Evolutionary conservation across 2,113 vertebrate genomes (phyloP).

Genomic region (Cavia aperea): DNA sequence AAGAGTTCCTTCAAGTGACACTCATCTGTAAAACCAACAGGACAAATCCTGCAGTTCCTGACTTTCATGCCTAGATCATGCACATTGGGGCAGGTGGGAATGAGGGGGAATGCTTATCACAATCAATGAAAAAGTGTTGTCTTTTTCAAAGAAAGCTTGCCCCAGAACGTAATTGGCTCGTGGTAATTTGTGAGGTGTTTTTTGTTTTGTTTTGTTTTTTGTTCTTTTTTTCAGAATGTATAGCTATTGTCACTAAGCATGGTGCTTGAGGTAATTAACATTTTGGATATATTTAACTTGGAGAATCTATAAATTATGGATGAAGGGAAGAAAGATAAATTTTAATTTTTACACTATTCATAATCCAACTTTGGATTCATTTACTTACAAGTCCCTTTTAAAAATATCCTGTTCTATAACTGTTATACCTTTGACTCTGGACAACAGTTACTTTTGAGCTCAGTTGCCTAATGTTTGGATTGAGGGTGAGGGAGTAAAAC

Average conservation of each 20-base stretch:
- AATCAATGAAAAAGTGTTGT: not conserved
- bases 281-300: slow-evolving; percentile 24
- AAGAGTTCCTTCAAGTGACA: not conserved
- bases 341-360: not conserved
- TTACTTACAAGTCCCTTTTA: not conserved
- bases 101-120: not conserved
- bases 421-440: not conserved
- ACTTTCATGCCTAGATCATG: not conserved
- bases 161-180: slow-evolving; percentile 6
- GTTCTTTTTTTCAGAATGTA: not conserved
- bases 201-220: no score
- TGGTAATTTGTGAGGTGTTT: not conserved
- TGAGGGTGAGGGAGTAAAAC: not conserved
- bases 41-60: not conserved
- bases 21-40: not conserved
- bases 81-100: not conserved
- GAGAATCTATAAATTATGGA: not conserved
- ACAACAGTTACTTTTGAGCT: not conserved
- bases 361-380: not conserved
- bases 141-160: slow-evolving; percentile 15
- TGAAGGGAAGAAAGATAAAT: slow-evolving; percentile 39
- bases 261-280: slow-evolving; percentile 17
- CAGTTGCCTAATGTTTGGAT: not conserved
- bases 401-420: not conserved
- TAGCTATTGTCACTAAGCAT: not conserved